A percentile compares a stretch with the other conserved stretches of the same genome.
phyloP scores from a whole-genome alignment of 1,140 invertebrate species.

The Leptinotarsa texana region DNA sequence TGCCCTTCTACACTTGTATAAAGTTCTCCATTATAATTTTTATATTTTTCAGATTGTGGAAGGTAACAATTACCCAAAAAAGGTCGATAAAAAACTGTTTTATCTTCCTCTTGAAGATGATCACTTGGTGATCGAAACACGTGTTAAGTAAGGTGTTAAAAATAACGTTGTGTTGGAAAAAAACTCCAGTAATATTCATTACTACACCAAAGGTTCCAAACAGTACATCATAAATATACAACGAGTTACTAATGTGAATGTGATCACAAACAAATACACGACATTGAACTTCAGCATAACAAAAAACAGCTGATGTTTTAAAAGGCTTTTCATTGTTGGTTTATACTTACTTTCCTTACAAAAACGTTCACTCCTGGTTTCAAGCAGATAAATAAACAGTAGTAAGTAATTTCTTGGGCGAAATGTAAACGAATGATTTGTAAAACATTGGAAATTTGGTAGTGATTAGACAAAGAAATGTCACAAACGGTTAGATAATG shows the following conservation, averaged over 20 bases:
- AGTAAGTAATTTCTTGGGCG: neutral
- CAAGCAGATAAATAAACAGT: neutral
- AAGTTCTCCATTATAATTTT: too few relatives aligned
- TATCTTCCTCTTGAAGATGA: too few relatives aligned
- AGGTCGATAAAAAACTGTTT: too few relatives aligned
- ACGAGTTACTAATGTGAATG: neutral
- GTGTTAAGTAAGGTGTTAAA: too few relatives aligned
- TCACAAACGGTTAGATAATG: neutral
- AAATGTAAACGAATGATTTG: neutral
- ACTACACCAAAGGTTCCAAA: too few relatives aligned
- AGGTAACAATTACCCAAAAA: too few relatives aligned
- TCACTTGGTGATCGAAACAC: too few relatives aligned
- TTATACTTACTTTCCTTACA: neutral
- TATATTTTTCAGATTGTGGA: too few relatives aligned
- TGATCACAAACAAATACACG: neutral
- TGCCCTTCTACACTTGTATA: too few relatives aligned
- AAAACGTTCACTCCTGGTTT: neutral
- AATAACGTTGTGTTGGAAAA: too few relatives aligned
- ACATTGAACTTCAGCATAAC: neutral
- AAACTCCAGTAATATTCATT: too few relatives aligned
- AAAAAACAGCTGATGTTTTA: conserved; percentile 1
- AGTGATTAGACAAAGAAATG: neutral
- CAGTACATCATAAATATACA: too few relatives aligned
- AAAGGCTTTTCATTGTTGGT: neutral
- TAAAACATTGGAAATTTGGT: neutral